Base-by-base conservation (phyloP, 2,888 invertebrate species). In the Aleiodes testaceus region DNA sequence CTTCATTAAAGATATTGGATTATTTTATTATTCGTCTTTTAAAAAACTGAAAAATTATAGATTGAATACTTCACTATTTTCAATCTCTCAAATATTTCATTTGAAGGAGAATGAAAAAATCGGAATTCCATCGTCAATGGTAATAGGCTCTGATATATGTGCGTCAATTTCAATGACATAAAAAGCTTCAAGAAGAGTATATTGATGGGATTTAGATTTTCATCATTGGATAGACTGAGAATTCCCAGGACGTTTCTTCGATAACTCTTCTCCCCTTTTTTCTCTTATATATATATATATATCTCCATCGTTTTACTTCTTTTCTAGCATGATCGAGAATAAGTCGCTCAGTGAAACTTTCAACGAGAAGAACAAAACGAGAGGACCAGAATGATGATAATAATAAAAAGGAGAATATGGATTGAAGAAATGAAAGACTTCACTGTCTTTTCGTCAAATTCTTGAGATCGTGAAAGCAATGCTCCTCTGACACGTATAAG, bases 381-480 rank as follows among this genome's bases (percentile, higher is more conserved):
- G 20, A 52, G 16, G 9, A 26, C 53, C 44, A 44, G 26, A 67
- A 16, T 16, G 42, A 36, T 26, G 30, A 26, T 47, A 61, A 30
- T 16, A 47, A 36, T 16, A 16, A 47, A 47, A 11, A 50, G 22
- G 22, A 22, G 22, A 12, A 52, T 18, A 52, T 22, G 14, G 26
- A 53, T 9, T 20, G 20, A n/a, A 11, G 36, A 49, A 44, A 63
- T 50, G 22, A 61, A 69, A 69, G 50, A 50, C 50, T 74, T 77
- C 75, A 80, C 75, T 79, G 79, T 53, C 53, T 79, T 77, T 72
- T 75, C 73, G 76, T 80, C 80, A 79, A 81, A 81, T 83, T 82
- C 81, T 79, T 82, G 81, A 80, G 80, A 79, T 80, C 81, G 78
- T 82, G 82, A 83, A 80, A 63, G 65, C 66, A 11, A 63, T 64